Conservation (phyloP, 2,888 invertebrate genomes). For the Drosophila pullipes region DNA sequence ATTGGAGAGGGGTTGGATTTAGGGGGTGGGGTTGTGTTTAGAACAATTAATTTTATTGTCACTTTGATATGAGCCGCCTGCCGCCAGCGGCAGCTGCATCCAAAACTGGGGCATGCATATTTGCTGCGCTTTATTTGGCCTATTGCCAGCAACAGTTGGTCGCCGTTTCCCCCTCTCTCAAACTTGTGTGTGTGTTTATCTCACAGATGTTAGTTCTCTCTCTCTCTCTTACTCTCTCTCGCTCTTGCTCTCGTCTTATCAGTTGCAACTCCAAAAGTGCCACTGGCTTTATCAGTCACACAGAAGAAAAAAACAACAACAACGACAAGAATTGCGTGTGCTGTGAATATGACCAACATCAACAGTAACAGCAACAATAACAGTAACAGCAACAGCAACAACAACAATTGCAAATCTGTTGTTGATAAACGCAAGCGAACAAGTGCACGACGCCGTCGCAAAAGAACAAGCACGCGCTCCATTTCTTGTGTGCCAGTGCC, state of each 20-base stretch:
- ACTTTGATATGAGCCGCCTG: conserved; percentile 42
- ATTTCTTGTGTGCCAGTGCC: conserved; percentile 23
- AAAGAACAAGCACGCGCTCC: conserved; percentile 24
- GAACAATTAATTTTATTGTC: conserved; percentile 47
- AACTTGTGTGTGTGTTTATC: conserved; percentile 11
- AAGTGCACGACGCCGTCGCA: conserved; percentile 75
- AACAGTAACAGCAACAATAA: conserved; percentile 16
- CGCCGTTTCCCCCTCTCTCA: conserved; percentile 2
- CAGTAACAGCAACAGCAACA: conserved; percentile 30
- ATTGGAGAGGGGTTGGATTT: background rate
- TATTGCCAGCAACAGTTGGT: conserved; percentile 55
- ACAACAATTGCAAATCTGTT: conserved; percentile 33
- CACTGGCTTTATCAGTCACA: conserved; percentile 44
- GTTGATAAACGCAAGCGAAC: conserved; percentile 57
- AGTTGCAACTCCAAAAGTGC: conserved; percentile 49
- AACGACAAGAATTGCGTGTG: conserved; percentile 10
- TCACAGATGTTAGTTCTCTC: conserved; percentile 12
- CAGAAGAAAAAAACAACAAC: background rate
- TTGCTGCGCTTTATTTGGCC: conserved; percentile 39
- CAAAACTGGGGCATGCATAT: conserved; percentile 46
- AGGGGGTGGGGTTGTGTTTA: background rate
- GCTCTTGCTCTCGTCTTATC: conserved; percentile 33
- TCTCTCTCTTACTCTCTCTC: background rate
- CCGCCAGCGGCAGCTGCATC: conserved; percentile 31
- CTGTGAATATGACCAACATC: conserved; percentile 2